Conservation (phyloP, 1,140 invertebrate species). For the Cylas formicarius region DNA sequence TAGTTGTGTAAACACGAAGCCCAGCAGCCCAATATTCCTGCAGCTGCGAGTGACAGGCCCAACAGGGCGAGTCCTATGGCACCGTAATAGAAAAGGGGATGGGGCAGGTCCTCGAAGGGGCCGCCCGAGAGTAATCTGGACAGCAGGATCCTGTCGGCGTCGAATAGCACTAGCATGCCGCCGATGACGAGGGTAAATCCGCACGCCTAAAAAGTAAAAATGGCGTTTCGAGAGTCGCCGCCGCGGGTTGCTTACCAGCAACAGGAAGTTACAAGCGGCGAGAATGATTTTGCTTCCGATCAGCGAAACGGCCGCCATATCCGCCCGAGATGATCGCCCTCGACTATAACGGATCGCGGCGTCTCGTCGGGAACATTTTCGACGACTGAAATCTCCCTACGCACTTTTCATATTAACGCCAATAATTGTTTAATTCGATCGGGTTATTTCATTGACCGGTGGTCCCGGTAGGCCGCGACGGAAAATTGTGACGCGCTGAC, state of each 20-base stretch:
- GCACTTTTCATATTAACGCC: slow-evolving; percentile 9
- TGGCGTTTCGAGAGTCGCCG: not conserved
- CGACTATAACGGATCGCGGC: slow-evolving; percentile 4
- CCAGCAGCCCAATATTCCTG: slow-evolving; percentile 68
- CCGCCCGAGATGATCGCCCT: slow-evolving; percentile 8
- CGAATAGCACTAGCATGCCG: slow-evolving; percentile 62
- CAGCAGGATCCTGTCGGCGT: slow-evolving; percentile 58
- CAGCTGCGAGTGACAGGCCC: slow-evolving; percentile 57
- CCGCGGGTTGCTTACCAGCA: slow-evolving; percentile 12
- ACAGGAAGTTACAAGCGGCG: slow-evolving; percentile 25
- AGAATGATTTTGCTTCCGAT: slow-evolving; percentile 34
- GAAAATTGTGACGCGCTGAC: not conserved
- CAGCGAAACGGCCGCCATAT: slow-evolving; percentile 30
- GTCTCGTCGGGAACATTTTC: slow-evolving; percentile 7
- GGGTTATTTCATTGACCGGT: not conserved
- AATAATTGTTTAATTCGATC: slow-evolving; percentile 5
- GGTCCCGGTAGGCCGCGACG: not conserved
- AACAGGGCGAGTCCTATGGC: slow-evolving; percentile 56
- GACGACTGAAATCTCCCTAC: slow-evolving; percentile 5
- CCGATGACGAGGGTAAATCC: slow-evolving; percentile 60
- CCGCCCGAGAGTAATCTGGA: slow-evolving; percentile 55
- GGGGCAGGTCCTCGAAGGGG: slow-evolving; percentile 48
- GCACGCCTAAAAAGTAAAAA: slow-evolving; percentile 52
- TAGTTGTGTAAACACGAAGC: slow-evolving; percentile 66
- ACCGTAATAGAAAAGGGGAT: slow-evolving; percentile 68